Conservation (phyloP, 2,113 vertebrate species). For the Dryoscopus gambensis region DNA sequence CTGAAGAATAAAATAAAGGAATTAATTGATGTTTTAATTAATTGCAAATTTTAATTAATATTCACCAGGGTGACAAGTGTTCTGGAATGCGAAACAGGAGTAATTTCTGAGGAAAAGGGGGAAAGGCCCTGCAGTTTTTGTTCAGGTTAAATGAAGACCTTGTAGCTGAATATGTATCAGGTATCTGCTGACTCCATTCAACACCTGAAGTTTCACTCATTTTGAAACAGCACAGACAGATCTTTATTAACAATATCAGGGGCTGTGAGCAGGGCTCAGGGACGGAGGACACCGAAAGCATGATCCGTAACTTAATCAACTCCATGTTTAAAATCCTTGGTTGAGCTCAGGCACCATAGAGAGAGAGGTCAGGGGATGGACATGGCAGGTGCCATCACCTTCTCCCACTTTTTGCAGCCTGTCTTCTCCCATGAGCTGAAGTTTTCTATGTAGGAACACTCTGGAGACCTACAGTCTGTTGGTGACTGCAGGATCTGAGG, state of each 20-base stretch:
- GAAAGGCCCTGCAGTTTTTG: constrained; percentile 8
- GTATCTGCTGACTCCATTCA: not conserved
- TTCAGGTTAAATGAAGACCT: constrained; percentile 33
- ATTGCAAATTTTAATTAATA: constrained; percentile 66
- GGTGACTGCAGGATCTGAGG: not conserved
- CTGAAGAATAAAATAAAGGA: constrained; percentile 60
- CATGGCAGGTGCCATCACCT: not conserved
- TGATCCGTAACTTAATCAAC: rapidly evolving
- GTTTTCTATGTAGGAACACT: not conserved
- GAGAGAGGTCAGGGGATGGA: not conserved
- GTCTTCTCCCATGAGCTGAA: not conserved
- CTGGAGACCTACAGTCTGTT: not conserved
- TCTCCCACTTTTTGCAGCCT: not conserved
- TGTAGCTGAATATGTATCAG: not conserved
- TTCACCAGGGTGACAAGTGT: constrained; percentile 43
- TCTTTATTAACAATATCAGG: not conserved
- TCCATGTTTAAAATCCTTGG: not conserved
- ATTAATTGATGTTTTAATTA: constrained; percentile 71
- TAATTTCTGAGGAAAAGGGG: not conserved
- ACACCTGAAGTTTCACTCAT: not conserved
- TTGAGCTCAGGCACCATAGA: not conserved
- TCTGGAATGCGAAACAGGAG: constrained; percentile 51
- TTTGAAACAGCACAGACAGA: not conserved
- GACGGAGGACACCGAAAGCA: not conserved
- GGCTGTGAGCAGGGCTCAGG: not conserved